phyloP scores from a whole-genome alignment of 1,140 invertebrate genomes.

The Bradysia coprophila region DNA sequence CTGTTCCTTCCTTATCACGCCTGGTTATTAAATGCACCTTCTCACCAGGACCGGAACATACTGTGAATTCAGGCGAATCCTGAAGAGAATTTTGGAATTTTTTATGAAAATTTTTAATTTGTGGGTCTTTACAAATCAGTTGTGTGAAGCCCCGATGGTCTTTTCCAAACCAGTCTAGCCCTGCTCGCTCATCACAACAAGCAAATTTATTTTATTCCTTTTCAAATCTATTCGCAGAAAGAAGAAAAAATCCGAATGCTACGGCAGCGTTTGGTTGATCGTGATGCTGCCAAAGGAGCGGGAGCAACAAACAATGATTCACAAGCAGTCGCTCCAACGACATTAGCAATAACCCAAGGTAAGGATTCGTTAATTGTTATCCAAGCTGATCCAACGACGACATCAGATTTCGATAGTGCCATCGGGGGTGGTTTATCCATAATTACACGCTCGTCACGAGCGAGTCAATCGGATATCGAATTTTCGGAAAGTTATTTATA shows the following conservation, averaged over 20 bases:
- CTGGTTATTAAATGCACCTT: no score
- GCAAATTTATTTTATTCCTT: no score
- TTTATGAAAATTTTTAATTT: no score
- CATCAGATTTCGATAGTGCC: constrained; percentile 54
- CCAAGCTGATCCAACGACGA: constrained; percentile 40
- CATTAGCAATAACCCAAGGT: constrained; percentile 28
- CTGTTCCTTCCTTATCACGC: no score
- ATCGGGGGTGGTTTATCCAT: constrained; percentile 49
- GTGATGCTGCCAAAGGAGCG: constrained; percentile 32
- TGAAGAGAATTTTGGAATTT: no score
- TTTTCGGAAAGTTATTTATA: constrained; percentile 77
- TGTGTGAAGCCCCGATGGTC: no score
- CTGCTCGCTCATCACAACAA: no score
- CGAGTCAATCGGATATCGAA: constrained; percentile 64
- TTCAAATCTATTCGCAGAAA: no score
- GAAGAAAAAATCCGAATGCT: constrained; percentile 70
- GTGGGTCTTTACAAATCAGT: no score
- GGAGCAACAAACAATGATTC: constrained; percentile 27
- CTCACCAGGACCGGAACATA: no score
- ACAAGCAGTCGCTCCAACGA: constrained; percentile 17
- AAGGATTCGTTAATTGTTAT: constrained; percentile 17
- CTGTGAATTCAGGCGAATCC: no score
- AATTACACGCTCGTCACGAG: constrained; percentile 55
- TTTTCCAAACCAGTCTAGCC: no score
- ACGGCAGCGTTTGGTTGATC: constrained; percentile 57